Base-by-base conservation (phyloP, 2,888 invertebrate genomes). In the Copidosoma aretas region DNA sequence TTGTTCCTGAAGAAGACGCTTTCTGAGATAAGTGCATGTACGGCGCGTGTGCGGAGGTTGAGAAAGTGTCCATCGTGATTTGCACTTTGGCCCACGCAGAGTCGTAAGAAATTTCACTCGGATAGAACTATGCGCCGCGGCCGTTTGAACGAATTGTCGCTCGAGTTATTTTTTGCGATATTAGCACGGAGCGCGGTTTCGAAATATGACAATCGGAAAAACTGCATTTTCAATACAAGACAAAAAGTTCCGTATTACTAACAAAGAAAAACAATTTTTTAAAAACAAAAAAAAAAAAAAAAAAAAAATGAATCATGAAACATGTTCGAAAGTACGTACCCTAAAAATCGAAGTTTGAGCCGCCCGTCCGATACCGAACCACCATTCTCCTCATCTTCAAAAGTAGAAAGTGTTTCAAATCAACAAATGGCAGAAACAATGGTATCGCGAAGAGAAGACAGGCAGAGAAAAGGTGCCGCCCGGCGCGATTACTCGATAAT, bases 401-500 rank as follows among this genome's bases (percentile, higher is more conserved):
- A 32, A 32, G 3, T 32, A 32, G 8, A n/a, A n/a, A 32, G 8
- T 8, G 32, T 32, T 32, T 32, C 32, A 32, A 32, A 32, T 5
- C 32, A 32, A 32, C n/a, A n/a, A n/a, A n/a, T n/a, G n/a, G n/a
- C n/a, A 32, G 43, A 8, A 3, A 46, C 1, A 46, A 17, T 14
- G 1, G 4, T 8, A 46, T 14, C 43, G 12, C 43, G 8, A 46
- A 17, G 14, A 17, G 17, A 12, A 14, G 43, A 46, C 15, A 12
- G 43, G 17, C 15, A 46, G 12, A 46, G 8, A 46, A 17, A 17
- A 46, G 32, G 24, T 64, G 63, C 63, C 67, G 64, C 32, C 64
- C 61, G 58, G 64, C 66, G 65, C 68, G 65, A 71, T 71, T 66
- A 71, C 65, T 68, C 53, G 60, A 57, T 68, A 71, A 60, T 52